phyloP scores from a whole-genome alignment of 2,113 vertebrate genomes.

The Actenoides hombroni region DNA sequence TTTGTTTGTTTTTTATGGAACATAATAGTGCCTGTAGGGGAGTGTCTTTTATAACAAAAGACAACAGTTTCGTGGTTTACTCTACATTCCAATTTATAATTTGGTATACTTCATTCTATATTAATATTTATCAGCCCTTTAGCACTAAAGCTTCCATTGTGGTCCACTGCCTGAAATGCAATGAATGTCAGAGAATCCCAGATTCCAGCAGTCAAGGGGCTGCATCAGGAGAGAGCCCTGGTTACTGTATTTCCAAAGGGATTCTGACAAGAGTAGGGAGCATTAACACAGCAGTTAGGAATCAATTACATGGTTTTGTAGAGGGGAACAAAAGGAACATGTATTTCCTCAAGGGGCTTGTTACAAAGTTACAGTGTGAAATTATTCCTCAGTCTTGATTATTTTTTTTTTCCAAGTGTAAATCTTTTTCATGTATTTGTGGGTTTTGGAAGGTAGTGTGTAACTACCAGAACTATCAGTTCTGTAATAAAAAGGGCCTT shows the following conservation, averaged over 20 bases:
- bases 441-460: background rate
- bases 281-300: slow-evolving; percentile 38
- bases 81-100: background rate
- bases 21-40: background rate
- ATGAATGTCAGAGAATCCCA: background rate
- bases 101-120: background rate
- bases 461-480: background rate
- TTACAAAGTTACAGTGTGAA: slow-evolving; percentile 40
- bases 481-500: background rate
- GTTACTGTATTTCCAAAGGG: slow-evolving; percentile 28
- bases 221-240: background rate
- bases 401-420: background rate
- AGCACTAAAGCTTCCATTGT: background rate
- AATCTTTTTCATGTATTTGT: background rate
- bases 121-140: slow-evolving; percentile 29
- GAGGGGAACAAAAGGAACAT: slow-evolving; percentile 38
- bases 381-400: slow-evolving; percentile 29
- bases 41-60: background rate
- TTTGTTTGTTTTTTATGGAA: background rate
- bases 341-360: slow-evolving; percentile 15
- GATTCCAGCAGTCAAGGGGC: background rate
- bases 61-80: background rate
- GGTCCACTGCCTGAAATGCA: background rate
- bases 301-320: slow-evolving; percentile 48
- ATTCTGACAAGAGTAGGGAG: background rate